A percentile compares a stretch with the other conserved stretches of the same genome.
phyloP scores from a whole-genome alignment of 1,140 invertebrate genomes.

The Drosophila sp. region DNA sequence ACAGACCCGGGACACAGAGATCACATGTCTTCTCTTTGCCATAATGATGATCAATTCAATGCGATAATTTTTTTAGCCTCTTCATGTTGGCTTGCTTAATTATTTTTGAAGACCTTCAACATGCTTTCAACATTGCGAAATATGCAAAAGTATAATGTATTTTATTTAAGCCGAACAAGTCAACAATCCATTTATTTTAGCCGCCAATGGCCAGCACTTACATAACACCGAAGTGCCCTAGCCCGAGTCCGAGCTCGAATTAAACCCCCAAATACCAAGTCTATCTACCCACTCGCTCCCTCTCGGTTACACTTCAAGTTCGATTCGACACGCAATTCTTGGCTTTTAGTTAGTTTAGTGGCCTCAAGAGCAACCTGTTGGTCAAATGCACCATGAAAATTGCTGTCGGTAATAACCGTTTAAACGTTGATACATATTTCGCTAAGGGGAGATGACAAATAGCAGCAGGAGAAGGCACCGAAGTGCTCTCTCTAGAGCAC shows the following conservation, averaged over 20 bases:
- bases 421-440: constrained; percentile 64
- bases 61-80: constrained; percentile 2
- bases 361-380: constrained; percentile 62
- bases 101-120: background rate
- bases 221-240: constrained; percentile 6
- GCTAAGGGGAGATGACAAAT: constrained; percentile 6
- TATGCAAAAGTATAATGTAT: constrained; percentile 10
- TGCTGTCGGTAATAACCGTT: constrained; percentile 69
- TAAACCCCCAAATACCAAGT: background rate
- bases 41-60: background rate
- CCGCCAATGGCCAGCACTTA: constrained; percentile 33
- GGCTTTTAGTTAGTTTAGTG: constrained; percentile 9
- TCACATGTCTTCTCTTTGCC: background rate
- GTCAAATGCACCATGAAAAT: constrained; percentile 73
- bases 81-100: background rate
- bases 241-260: background rate
- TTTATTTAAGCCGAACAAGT: constrained; percentile 24
- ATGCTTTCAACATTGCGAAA: background rate
- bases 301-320: constrained; percentile 41
- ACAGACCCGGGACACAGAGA: constrained; percentile 3
- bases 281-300: background rate
- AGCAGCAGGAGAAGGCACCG: background rate
- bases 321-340: constrained; percentile 74
- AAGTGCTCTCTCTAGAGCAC: background rate
- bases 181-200: constrained; percentile 62